A percentile compares a stretch with the other conserved stretches of the same genome.
Evolutionary conservation across 2,113 vertebrate genomes (phyloP).

Genomic region (Connochaetes taurinus): DNA sequence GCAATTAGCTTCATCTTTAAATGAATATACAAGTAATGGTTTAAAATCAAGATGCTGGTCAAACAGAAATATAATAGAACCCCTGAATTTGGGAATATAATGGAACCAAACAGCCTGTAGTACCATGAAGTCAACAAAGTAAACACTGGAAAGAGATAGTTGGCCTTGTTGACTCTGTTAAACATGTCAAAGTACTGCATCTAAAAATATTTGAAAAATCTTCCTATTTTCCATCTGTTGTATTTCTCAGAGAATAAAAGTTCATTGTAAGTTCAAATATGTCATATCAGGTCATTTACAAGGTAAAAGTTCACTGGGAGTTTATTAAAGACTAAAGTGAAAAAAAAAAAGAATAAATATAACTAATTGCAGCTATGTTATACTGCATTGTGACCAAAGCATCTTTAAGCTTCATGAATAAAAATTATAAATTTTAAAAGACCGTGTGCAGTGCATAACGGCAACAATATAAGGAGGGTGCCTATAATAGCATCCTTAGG

Average conservation of each 20-base stretch:
- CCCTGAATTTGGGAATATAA: conserved; percentile 38
- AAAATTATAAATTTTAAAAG: conserved; percentile 44
- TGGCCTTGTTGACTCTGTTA: conserved; percentile 63
- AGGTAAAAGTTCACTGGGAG: conserved; percentile 83
- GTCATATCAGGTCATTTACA: conserved; percentile 81
- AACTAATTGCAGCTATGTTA: conserved; percentile 58
- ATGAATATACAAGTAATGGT: background rate
- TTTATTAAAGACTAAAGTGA: conserved; percentile 64
- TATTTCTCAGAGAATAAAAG: conserved; percentile 81
- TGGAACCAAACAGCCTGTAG: conserved; percentile 56
- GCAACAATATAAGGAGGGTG: background rate
- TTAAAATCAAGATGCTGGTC: conserved; percentile 11
- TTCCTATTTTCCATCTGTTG: conserved; percentile 82
- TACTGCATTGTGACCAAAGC: background rate
- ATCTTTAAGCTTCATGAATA: conserved; percentile 45
- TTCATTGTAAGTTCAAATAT: conserved; percentile 83
- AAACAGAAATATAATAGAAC: conserved; percentile 51
- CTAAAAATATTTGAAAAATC: conserved; percentile 81
- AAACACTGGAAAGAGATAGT: conserved; percentile 76
- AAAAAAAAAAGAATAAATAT: conserved; percentile 40
- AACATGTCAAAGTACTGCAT: conserved; percentile 75
- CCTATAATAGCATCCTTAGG: background rate
- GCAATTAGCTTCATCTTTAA: conserved; percentile 13
- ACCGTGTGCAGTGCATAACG: background rate
- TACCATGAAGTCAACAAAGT: conserved; percentile 72